phyloP scores from a whole-genome alignment of 2,888 invertebrate genomes.

The Drosophila subquinaria region DNA sequence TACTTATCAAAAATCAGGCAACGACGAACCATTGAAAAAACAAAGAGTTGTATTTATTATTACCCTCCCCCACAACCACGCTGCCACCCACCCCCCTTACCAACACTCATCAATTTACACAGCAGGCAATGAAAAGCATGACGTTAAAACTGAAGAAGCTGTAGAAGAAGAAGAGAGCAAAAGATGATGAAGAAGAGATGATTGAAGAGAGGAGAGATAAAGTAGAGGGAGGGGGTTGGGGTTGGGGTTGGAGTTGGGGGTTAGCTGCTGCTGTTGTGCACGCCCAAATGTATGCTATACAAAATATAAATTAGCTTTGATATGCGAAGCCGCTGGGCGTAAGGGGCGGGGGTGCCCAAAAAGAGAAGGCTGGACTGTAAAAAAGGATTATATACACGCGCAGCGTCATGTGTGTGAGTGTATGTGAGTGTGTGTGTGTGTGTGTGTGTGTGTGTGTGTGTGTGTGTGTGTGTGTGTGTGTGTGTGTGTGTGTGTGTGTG shows the following conservation, averaged over 20 bases:
- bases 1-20: slow-evolving; percentile 81
- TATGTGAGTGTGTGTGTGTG: slow-evolving; percentile 37
- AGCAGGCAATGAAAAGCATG: slow-evolving; percentile 57
- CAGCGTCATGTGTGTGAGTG: slow-evolving; percentile 38
- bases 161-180: slow-evolving; percentile 26
- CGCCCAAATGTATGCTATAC: slow-evolving; percentile 81
- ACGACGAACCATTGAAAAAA: slow-evolving; percentile 66
- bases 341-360: slow-evolving; percentile 25
- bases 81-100: background rate
- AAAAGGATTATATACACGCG: slow-evolving; percentile 80
- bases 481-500: slow-evolving; percentile 49
- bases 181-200: slow-evolving; percentile 45
- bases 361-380: slow-evolving; percentile 59
- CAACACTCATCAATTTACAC: slow-evolving; percentile 31
- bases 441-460: slow-evolving; percentile 53
- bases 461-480: too few relatives aligned
- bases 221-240: background rate
- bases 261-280: slow-evolving; percentile 42
- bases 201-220: background rate
- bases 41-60: slow-evolving; percentile 74
- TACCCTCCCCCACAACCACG: slow-evolving; percentile 26
- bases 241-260: slow-evolving; percentile 6
- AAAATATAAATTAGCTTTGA: slow-evolving; percentile 82
- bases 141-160: slow-evolving; percentile 48
- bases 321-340: slow-evolving; percentile 76